Evolutionary conservation across 2,888 invertebrate genomes (phyloP).

Genomic region (Asteroscopus sphinx): DNA sequence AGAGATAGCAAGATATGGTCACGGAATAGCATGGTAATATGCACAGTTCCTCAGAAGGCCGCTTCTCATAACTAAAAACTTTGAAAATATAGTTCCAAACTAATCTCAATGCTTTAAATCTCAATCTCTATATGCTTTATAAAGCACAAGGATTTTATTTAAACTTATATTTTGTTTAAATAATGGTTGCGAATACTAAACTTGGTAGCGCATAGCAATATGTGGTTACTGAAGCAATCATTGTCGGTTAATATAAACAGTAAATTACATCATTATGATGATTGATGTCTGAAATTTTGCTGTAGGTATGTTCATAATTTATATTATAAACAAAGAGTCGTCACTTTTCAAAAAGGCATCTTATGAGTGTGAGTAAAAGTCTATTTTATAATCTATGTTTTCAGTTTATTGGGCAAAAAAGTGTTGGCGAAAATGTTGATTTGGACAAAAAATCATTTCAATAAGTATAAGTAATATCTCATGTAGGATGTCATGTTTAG

Average conservation of each 20-base stretch:
- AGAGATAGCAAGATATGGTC: too few species aligned
- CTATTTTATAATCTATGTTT: background rate
- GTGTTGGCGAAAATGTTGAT: background rate
- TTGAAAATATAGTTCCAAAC: too few species aligned
- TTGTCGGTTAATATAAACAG: background rate
- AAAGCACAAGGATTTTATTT: too few species aligned
- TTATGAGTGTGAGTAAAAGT: background rate
- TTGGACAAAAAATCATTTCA: background rate
- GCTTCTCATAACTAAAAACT: too few species aligned
- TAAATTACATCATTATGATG: background rate
- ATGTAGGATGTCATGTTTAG: too few species aligned
- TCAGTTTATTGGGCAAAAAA: background rate
- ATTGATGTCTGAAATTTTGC: background rate
- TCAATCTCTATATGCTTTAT: too few species aligned
- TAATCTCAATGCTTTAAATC: too few species aligned
- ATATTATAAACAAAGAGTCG: too few species aligned
- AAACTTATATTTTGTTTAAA: background rate
- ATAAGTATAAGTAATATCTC: background rate
- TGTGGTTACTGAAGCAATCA: background rate
- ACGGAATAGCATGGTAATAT: too few species aligned
- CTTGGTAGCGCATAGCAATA: background rate
- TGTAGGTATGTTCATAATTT: too few species aligned
- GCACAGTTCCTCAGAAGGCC: too few species aligned
- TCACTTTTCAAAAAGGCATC: too few species aligned
- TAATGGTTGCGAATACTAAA: background rate